These are phyloP conservation scores for Caiman crocodilus DNA, from an alignment of 2,797 vertebrate species.

Conservation along the genomic window DNA sequence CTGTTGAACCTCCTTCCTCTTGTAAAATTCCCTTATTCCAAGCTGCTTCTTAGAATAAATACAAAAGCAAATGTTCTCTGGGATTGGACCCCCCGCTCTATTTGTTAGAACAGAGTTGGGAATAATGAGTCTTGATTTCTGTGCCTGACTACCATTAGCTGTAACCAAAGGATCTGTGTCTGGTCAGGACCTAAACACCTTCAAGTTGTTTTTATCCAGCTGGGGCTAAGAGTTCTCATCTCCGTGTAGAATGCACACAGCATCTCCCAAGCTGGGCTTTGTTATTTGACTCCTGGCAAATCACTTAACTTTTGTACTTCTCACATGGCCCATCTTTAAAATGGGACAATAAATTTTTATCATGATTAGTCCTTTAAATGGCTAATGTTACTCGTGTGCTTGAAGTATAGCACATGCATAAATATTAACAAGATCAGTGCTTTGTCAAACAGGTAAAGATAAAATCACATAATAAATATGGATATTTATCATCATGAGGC, in stretches of 20 bases:
- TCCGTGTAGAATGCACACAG: not conserved
- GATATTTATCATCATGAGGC: constrained; percentile 1
- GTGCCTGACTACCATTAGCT: not conserved
- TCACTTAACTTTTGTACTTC: not conserved
- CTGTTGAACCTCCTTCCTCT: not conserved
- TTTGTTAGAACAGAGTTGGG: not conserved
- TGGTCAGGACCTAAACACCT: not conserved
- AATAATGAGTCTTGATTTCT: not conserved
- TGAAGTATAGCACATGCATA: no score
- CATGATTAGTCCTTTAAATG: not conserved
- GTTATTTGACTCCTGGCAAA: not conserved
- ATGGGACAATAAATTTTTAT: not conserved
- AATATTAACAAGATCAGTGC: not conserved
- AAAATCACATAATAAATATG: not conserved
- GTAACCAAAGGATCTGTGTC: not conserved
- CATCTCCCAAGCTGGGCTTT: not conserved
- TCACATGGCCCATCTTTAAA: not conserved
- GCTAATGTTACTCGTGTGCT: not conserved
- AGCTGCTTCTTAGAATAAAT: not conserved
- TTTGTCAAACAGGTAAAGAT: not conserved
- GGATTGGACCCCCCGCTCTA: not conserved
- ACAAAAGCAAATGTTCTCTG: constrained; percentile 1
- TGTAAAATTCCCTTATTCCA: not conserved
- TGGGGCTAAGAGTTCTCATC: not conserved
- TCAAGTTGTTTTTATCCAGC: not conserved